These are phyloP conservation scores for Andricus curvator DNA, from an alignment of 2,888 invertebrate genomes.

Conservation along the genomic window DNA sequence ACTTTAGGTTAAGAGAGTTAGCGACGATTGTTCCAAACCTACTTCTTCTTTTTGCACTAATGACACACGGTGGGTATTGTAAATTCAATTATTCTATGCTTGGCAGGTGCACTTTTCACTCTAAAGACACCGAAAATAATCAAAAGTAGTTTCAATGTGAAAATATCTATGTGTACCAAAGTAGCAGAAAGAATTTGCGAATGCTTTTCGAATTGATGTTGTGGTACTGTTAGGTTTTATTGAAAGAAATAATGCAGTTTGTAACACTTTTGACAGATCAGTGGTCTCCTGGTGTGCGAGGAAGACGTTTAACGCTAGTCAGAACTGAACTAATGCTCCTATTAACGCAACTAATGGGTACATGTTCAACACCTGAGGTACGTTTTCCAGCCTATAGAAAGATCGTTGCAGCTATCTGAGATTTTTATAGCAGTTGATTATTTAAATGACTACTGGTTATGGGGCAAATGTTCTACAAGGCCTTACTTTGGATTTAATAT, in stretches of 20 bases:
- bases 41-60: neutral
- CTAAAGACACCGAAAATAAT: neutral
- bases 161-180: neutral
- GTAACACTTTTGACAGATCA: conserved; percentile 23
- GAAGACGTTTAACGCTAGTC: conserved; percentile 4
- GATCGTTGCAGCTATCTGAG: neutral
- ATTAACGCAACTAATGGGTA: conserved; percentile 39
- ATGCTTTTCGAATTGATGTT: neutral
- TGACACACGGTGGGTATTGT: no score
- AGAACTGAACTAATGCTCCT: conserved; percentile 36
- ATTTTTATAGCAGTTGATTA: neutral
- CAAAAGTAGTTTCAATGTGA: neutral
- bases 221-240: conserved; percentile 12
- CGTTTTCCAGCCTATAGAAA: neutral
- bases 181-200: neutral
- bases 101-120: no score
- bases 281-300: neutral
- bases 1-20: conserved; percentile 7
- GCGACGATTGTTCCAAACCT: conserved; percentile 14
- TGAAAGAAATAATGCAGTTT: neutral
- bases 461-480: neutral
- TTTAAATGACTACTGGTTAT: conserved; percentile 20
- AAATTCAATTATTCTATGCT: no score
- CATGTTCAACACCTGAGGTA: conserved; percentile 28
- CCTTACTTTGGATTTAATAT: neutral